Conservation (phyloP, 2,888 invertebrate species). For the Ennomos fuscantarius region DNA sequence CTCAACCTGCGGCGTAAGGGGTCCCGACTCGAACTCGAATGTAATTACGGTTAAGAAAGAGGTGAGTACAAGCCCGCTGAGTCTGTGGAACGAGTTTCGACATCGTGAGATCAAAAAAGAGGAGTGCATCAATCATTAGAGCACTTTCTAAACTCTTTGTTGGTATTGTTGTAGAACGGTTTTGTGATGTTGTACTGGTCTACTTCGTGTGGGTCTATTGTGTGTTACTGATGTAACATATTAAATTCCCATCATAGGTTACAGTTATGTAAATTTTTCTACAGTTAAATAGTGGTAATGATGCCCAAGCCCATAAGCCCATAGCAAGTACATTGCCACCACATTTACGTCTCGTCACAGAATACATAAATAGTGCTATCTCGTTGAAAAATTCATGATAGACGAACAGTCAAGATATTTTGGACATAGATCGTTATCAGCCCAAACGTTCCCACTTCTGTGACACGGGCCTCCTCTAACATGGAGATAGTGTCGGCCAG, state of each 20-base stretch:
- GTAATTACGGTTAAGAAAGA: conserved; percentile 35
- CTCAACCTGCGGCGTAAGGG: conserved; percentile 51
- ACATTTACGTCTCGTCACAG: no score
- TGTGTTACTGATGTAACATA: conserved; percentile 15
- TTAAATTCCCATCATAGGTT: conserved; percentile 19
- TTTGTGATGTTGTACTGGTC: conserved; percentile 37
- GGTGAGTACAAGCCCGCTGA: conserved; percentile 28
- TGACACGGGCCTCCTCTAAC: no score
- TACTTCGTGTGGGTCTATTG: conserved; percentile 2
- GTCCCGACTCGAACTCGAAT: conserved; percentile 30
- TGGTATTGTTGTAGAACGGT: conserved; percentile 46
- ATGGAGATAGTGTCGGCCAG: no score
- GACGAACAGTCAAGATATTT: no score
- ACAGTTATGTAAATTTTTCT: no score
- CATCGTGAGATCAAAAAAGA: conserved; percentile 64
- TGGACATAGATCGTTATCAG: no score
- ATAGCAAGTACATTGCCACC: no score
- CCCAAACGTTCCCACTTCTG: no score
- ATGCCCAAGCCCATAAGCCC: no score
- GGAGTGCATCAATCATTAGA: conserved; percentile 70
- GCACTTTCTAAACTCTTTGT: conserved; percentile 75
- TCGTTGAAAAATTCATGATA: no score
- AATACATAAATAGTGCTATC: no score
- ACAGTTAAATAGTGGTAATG: no score
- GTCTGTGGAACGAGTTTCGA: conserved; percentile 63